Percentiles rank a stretch among this genome's conserved stretches.
Evolutionary conservation across 2,888 invertebrate genomes (phyloP).

Genomic region (Escarpia spicata): DNA sequence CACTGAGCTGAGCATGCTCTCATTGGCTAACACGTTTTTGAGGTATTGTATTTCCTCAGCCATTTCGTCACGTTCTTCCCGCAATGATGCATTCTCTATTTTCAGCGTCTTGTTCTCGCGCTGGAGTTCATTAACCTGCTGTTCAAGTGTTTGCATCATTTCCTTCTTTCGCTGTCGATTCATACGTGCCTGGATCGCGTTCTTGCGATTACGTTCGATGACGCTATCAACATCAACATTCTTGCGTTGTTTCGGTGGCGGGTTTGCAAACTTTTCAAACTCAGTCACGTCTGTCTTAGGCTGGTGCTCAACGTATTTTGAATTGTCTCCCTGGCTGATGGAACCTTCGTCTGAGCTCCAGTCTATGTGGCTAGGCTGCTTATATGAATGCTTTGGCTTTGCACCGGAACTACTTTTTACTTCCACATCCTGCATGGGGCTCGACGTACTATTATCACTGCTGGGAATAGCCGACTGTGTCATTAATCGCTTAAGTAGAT

Average conservation of each 20-base stretch:
- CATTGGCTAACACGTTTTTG: slow-evolving; percentile 20
- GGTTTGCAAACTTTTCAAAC: neutral
- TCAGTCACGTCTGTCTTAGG: neutral
- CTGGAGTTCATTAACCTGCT: neutral
- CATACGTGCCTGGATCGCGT: slow-evolving; percentile 28
- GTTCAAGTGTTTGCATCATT: slow-evolving; percentile 26
- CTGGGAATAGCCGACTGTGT: neutral
- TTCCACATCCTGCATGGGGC: neutral
- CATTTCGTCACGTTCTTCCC: slow-evolving; percentile 9
- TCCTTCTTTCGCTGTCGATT: slow-evolving; percentile 34
- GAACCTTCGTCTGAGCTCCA: neutral
- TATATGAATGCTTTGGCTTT: neutral
- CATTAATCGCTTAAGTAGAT: neutral
- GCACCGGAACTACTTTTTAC: neutral
- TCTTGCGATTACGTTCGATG: slow-evolving; percentile 17
- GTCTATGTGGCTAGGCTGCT: neutral
- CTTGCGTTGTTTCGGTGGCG: slow-evolving; percentile 3
- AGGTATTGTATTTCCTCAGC: slow-evolving; percentile 29
- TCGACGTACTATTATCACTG: neutral
- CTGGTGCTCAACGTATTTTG: neutral
- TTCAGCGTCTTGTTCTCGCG: slow-evolving; percentile 18
- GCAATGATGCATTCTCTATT: neutral
- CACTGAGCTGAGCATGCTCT: slow-evolving; percentile 24
- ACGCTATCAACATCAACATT: slow-evolving; percentile 14
- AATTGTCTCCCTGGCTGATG: neutral